A percentile compares a stretch with the other conserved stretches of the same genome.
Conservation (phyloP, 2,113 vertebrate species). For the Tautogolabrus adspersus region DNA sequence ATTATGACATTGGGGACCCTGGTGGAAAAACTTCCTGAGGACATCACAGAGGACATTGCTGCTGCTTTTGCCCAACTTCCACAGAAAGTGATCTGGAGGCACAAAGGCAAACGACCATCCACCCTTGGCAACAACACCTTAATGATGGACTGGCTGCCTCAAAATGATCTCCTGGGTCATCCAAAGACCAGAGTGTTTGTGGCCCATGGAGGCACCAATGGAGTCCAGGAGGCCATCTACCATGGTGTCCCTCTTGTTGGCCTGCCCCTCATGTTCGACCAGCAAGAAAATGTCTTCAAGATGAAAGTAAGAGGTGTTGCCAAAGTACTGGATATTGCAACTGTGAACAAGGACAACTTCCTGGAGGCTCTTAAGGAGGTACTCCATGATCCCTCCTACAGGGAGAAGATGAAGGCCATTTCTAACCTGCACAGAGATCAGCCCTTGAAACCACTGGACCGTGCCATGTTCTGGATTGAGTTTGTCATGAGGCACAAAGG, state of each 20-base stretch:
- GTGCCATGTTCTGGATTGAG: constrained; percentile 78
- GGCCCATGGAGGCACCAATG: constrained; percentile 77
- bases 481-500: constrained; percentile 78
- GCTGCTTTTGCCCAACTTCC: constrained; percentile 71
- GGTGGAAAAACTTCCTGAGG: constrained; percentile 66
- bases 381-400: constrained; percentile 62
- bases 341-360: constrained; percentile 66
- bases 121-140: constrained; percentile 69
- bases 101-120: constrained; percentile 66
- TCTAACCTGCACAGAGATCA: constrained; percentile 72
- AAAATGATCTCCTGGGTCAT: constrained; percentile 76
- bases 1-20: constrained; percentile 74
- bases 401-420: constrained; percentile 67
- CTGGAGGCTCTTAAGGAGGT: constrained; percentile 65
- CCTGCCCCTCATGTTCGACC: constrained; percentile 74
- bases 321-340: constrained; percentile 67
- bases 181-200: constrained; percentile 71
- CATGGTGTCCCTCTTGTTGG: constrained; percentile 71
- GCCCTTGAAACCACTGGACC: constrained; percentile 66
- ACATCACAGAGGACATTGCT: constrained; percentile 62
- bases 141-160: constrained; percentile 71
- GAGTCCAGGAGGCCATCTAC: constrained; percentile 73
- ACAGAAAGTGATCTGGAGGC: constrained; percentile 73
- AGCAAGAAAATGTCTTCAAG: constrained; percentile 68
- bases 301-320: constrained; percentile 69